Percentiles rank a stretch among this genome's conserved stretches.
Evolutionary conservation across 1,140 invertebrate species (phyloP).

Genomic region (Eciton burchellii): DNA sequence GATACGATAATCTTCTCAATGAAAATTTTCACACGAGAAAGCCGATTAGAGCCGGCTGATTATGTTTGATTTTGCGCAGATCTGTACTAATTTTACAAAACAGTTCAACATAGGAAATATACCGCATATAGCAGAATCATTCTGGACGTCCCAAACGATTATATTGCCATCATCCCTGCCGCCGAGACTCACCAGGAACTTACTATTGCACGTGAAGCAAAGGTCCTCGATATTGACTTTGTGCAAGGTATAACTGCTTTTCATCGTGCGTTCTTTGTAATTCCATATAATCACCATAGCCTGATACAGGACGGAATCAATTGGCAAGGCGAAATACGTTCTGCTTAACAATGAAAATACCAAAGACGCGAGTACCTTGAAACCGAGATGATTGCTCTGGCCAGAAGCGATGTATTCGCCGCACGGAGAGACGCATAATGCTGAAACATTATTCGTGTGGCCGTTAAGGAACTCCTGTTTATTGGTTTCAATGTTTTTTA

Average conservation of each 20-base stretch:
- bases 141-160: conserved; percentile 90
- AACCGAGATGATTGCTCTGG: conserved; percentile 95
- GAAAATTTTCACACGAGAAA: not conserved
- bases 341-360: not conserved
- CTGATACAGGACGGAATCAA: conserved; percentile 79
- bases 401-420: conserved; percentile 95
- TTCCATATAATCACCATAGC: conserved; percentile 95
- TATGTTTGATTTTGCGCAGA: not conserved
- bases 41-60: too few relatives aligned
- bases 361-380: conserved; percentile 87
- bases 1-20: not conserved
- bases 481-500: conserved; percentile 90
- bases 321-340: not conserved
- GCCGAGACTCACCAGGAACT: conserved; percentile 93
- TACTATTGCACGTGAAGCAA: conserved; percentile 92
- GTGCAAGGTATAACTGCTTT: conserved; percentile 92
- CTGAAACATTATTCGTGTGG: conserved; percentile 93
- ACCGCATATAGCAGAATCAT: conserved; percentile 89
- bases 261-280: conserved; percentile 88
- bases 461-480: conserved; percentile 92
- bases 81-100: not conserved
- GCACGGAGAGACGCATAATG: conserved; percentile 91
- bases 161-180: conserved; percentile 95
- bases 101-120: conserved; percentile 27
- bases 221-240: conserved; percentile 94